phyloP scores from a whole-genome alignment of 2,888 invertebrate genomes.

The Diploptera punctata region DNA sequence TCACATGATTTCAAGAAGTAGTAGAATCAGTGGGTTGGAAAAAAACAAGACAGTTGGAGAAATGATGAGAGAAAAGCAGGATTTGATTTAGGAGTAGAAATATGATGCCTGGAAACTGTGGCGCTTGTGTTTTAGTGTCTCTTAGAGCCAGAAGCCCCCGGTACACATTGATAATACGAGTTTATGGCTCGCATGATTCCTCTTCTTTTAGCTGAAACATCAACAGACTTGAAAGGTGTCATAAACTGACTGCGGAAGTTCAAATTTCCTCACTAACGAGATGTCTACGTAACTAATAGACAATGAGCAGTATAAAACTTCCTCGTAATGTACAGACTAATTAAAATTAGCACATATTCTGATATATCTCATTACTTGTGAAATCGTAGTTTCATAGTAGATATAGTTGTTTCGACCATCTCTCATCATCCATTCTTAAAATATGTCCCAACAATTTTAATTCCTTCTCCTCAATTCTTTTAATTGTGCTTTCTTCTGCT shows the following conservation, averaged over 20 bases:
- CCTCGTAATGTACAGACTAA: too few species aligned
- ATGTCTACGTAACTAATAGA: too few species aligned
- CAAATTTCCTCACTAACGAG: too few species aligned
- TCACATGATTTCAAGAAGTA: constrained; percentile 37
- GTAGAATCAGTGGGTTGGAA: constrained; percentile 33
- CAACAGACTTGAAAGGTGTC: neutral
- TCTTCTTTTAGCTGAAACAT: neutral
- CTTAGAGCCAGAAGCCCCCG: neutral
- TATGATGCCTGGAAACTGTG: neutral
- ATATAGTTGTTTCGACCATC: too few species aligned
- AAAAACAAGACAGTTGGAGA: constrained; percentile 27
- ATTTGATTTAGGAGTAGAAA: constrained; percentile 23
- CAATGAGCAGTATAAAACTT: neutral
- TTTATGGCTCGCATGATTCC: neutral
- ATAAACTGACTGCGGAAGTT: neutral
- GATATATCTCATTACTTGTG: too few species aligned
- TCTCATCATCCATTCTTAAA: too few species aligned
- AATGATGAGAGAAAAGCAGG: constrained; percentile 31
- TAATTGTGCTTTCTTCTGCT: too few species aligned
- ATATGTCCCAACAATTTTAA: too few species aligned
- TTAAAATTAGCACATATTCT: too few species aligned
- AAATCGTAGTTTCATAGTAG: too few species aligned
- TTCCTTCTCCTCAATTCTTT: too few species aligned
- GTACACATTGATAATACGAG: neutral
- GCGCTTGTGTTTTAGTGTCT: constrained; percentile 5